Base-by-base conservation (phyloP, 1,140 invertebrate species). In the Pseudomyrmex flavicornis region DNA sequence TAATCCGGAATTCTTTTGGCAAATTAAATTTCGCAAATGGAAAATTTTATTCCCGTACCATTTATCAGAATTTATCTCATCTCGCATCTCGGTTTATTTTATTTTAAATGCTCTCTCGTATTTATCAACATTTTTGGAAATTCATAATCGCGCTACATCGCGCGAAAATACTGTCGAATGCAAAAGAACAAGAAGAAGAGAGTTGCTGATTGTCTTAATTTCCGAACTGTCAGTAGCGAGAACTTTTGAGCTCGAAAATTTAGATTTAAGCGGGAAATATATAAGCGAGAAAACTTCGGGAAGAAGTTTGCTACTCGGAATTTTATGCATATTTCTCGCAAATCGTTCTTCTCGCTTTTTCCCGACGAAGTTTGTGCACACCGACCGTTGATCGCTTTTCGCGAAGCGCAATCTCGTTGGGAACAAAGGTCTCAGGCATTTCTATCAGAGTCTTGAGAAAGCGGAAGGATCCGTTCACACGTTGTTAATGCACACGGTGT, bases 341-440 rank as follows among this genome's bases (percentile, higher is more conserved):
- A 9, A 69, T 20, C 9, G 63, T 44, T 75, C 72, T 86, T 73
- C 35, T 7, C 35, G 35, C 35, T 52, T 52, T 52, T 52, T 52
- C 35, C 35, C 46, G 20, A 86, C 26, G 63, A 79, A 62, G 44
- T 86, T 74, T 62, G 61, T 74, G 65, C 50, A 76, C 63, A 73
- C 15, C 46, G 26, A 5, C 20, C 74, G 44, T 84, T 63, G 50
- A 86, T 50, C 56, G 26, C 72, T 10, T 74, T 84, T 68, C 9
- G 9, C 50, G 3, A 62, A 22, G 20, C 56, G 35, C 7, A 59
- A 26, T 15, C 12, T 69, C n/a, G 22, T 50, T 70, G 70, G 3
- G 22, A 59, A 48, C 12, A 70, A 70, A 70, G 3, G 7, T 79
- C 20, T 35, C 35, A 35, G 13, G 7, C 9, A 17, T 54, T 35